Percentiles rank a stretch among this genome's conserved stretches.
phyloP scores from a whole-genome alignment of 2,797 vertebrate genomes.

The Rhynchonycteris naso region DNA sequence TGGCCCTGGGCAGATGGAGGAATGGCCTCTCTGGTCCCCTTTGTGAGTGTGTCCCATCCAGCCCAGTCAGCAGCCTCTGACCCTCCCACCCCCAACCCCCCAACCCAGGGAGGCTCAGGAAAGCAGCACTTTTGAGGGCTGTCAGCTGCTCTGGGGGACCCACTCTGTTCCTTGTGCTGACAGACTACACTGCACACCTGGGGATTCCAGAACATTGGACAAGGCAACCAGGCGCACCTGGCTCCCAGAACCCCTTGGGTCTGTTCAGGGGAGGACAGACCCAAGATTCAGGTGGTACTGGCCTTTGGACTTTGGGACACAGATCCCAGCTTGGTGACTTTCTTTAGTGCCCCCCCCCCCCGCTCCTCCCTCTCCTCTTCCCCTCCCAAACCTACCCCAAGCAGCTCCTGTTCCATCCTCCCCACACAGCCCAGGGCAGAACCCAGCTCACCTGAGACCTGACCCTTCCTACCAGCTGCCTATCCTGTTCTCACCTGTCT shows the following conservation, averaged over 20 bases:
- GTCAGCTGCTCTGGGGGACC: neutral
- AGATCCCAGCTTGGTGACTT: neutral
- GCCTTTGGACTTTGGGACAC: neutral
- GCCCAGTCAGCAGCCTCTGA: neutral
- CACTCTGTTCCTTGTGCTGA: neutral
- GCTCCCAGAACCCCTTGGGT: neutral
- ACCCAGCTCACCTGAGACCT: neutral
- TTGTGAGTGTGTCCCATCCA: neutral
- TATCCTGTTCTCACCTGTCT: neutral
- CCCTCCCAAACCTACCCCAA: neutral
- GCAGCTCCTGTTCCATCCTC: neutral
- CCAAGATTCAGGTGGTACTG: neutral
- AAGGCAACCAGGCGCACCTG: neutral
- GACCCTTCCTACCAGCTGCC: neutral
- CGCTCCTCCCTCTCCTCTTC: neutral
- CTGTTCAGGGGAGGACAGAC: constrained; percentile 5
- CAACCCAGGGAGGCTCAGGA: neutral
- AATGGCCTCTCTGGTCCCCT: neutral
- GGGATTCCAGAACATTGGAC: neutral
- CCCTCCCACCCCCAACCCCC: neutral
- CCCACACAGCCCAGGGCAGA: neutral
- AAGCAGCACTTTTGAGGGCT: no score
- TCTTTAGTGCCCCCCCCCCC: rapidly evolving
- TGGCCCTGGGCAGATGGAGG: neutral
- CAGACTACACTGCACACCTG: rapidly evolving